phyloP scores from a whole-genome alignment of 2,113 vertebrate genomes.

The Lophura nycthemera region DNA sequence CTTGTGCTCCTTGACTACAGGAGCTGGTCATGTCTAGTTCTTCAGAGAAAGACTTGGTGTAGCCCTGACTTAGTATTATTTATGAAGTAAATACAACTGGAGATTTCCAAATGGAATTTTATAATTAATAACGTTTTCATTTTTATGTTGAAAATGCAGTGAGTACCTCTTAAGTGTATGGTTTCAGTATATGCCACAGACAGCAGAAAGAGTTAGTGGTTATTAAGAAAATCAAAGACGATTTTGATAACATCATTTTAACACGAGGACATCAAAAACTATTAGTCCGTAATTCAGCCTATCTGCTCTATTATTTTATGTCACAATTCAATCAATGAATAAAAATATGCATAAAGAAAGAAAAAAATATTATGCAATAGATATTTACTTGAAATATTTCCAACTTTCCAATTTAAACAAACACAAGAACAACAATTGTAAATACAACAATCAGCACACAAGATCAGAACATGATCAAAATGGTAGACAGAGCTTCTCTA shows the following conservation, averaged over 20 bases:
- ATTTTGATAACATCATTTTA: background rate
- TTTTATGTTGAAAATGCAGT: background rate
- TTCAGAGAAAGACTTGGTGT: background rate
- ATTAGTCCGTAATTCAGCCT: background rate
- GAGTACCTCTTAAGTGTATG: background rate
- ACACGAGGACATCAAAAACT: background rate
- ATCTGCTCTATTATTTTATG: background rate
- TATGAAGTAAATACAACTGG: background rate
- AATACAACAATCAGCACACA: background rate
- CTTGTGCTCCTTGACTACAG: background rate
- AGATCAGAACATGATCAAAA: background rate
- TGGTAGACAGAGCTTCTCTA: background rate
- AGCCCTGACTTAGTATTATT: background rate
- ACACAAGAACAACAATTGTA: background rate
- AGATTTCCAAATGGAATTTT: background rate
- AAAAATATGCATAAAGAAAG: background rate
- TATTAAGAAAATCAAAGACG: background rate
- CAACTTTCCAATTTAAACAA: background rate
- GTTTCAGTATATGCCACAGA: background rate
- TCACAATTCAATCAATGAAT: background rate
- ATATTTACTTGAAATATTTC: background rate
- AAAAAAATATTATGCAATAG: background rate
- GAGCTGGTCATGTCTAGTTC: background rate
- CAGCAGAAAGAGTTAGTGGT: background rate
- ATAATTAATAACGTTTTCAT: background rate